Percentiles rank a stretch among this genome's conserved stretches.
Conservation (phyloP, 2,113 vertebrate genomes). For the Epinephelus cyanopodus region DNA sequence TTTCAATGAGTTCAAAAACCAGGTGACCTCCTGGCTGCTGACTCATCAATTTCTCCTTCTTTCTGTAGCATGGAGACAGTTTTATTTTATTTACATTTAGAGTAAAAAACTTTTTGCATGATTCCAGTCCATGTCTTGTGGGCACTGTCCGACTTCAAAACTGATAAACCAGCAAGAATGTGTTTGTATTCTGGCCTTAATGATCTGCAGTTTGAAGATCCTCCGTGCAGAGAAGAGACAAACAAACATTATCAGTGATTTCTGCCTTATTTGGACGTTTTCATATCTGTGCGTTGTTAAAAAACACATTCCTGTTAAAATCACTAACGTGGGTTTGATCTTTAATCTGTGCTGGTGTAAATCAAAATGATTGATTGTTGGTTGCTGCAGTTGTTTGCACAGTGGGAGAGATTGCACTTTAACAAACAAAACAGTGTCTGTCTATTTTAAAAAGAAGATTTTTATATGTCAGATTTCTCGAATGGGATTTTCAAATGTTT, state of each 20-base stretch:
- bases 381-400: slow-evolving; percentile 15
- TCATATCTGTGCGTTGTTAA: not conserved
- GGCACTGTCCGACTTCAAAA: not conserved
- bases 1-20: not conserved
- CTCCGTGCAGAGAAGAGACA: not conserved
- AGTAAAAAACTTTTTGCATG: not conserved
- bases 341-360: not conserved
- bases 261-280: not conserved
- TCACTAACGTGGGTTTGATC: not conserved
- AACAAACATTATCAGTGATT: not conserved
- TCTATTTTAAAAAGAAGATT: not conserved
- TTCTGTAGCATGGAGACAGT: not conserved
- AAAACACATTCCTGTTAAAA: slow-evolving; percentile 18
- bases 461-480: not conserved
- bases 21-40: not conserved
- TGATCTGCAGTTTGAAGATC: not conserved
- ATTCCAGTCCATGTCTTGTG: slow-evolving; percentile 1
- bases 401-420: slow-evolving; percentile 25
- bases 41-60: not conserved
- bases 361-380: not conserved
- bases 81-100: not conserved
- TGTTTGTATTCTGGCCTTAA: slow-evolving; percentile 6
- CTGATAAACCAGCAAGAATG: not conserved
- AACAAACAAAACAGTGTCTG: not conserved
- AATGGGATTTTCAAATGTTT: slow-evolving; percentile 24